Evolutionary conservation across 2,888 invertebrate genomes (phyloP), one percentile per base, ranked within the genome.

Genomic region (Apamea sordens): DNA sequence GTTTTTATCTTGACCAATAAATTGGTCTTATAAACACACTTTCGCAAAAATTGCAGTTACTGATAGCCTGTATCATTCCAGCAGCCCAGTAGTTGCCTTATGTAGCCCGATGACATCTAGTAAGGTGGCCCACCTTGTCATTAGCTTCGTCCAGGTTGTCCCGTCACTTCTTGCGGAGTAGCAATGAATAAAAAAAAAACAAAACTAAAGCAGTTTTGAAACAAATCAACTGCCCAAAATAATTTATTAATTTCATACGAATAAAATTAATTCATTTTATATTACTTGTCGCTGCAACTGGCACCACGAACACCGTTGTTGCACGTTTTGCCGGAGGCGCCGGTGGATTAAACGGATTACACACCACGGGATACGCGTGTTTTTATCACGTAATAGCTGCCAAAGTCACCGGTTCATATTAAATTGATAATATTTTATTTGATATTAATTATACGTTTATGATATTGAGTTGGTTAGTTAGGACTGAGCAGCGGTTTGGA

Each of bases 271-370:
- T n/a, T 15, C 1, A 11, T 50, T n/a, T 13, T 21, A 47, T 32
- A 28, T 50, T 0, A 76, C 36, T 65, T 11, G 24, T 67, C 93
- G 93, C 93, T 92, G 18, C 28, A 69, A 93, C 56, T 89, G 76
- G 69, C 70, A 73, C 91, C 89, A 63, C 84, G 76, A 83, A 50
- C 82, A 73, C 61, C 73, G 76, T 88, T 78, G 84, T 88, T 82
- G 90, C 94, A 94, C 94, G 94, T 94, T 89, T 87, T 88, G 92
- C 94, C 92, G 88, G 91, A 88, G 94, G 94, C 94, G 91, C 89
- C 86, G 90, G 88, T 86, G 92, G 93, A 93, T 95, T 95, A 95
- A 95, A 90, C 93, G 93, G 93, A 94, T 95, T 95, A 94, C 90
- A 91, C 91, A 91, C 93, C 91, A 91, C 92, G 91, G 92, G 91